Evolutionary conservation across 2,797 vertebrate genomes (phyloP).

Genomic region (Sarcophilus harrisii): DNA sequence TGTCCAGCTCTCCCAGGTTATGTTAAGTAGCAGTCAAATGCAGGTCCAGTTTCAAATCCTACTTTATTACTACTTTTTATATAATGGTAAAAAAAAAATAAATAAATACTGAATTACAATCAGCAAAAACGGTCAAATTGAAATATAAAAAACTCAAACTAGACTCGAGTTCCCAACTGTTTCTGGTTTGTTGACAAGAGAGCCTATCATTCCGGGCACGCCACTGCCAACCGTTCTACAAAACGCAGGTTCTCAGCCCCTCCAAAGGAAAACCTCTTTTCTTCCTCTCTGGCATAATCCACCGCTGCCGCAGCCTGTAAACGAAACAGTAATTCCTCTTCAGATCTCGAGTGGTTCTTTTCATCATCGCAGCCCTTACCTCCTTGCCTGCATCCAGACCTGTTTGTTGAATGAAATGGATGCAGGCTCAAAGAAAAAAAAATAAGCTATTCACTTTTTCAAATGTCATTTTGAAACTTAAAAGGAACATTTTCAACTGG

Average conservation of each 20-base stretch:
- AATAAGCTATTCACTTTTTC: background rate
- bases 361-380: background rate
- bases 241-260: background rate
- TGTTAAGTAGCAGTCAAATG: background rate
- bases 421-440: background rate
- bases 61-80: background rate
- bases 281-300: background rate
- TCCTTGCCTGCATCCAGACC: background rate
- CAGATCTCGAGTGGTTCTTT: background rate
- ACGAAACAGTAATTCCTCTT: background rate
- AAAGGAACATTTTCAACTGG: background rate
- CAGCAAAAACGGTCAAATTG: background rate
- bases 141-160: background rate
- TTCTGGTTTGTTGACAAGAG: background rate
- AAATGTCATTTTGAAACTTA: rapidly evolving
- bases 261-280: background rate
- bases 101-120: background rate
- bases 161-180: background rate
- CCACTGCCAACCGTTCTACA: background rate
- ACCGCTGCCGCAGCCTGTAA: background rate
- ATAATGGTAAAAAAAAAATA: background rate
- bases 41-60: background rate
- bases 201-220: background rate
- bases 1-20: background rate
- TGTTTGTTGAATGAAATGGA: background rate